Evolutionary conservation across 2,113 vertebrate species (phyloP), one percentile per base, ranked within the genome.

Genomic region (Syngnathoides biaculeatus): DNA sequence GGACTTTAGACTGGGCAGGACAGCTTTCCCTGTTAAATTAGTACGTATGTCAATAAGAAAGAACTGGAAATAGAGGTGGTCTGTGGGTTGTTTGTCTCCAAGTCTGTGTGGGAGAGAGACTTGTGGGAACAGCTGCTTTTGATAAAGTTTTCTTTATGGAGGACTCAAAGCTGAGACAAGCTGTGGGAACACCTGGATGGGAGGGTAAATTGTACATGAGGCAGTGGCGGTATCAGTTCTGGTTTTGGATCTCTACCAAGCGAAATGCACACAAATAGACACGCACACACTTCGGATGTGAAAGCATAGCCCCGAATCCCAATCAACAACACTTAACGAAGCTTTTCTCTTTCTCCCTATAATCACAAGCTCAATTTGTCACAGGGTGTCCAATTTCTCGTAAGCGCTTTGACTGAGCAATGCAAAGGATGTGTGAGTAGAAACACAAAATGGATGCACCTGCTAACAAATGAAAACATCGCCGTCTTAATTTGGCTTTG

Each of bases 401-500:
- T 88, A 89, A 90, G 89, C 85, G 80, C 85, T 87, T 83, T 84
- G 84, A 88, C 86, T 85, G 80, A 80, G 73, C 64, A 78, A 75
- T 79, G 78, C 71, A 69, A 82, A 73, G 69, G 81, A 82, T 74
- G 80, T 79, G 79, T 81, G 78, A 78, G 75, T 64, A 76, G 63
- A 76, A 74, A 83, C 84, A 80, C 86, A 90, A 90, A 92, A 92
- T 91, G 89, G 89, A 90, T 86, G 90, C 90, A 92, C 90, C 91
- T 92, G 90, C 87, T 90, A 86, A 88, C 87, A 89, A 91, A 91
- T 89, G 83, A 90, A 92, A 88, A 84, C 81, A 82, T 81, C 85
- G 89, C 84, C 80, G 82, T 90, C 84, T 86, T 88, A 77, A 86
- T 84, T 85, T 86, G 71, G 75, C 69, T 75, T 47, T 76, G 84